phyloP scores from a whole-genome alignment of 2,797 vertebrate species.

The Pyrocephalus nanus region DNA sequence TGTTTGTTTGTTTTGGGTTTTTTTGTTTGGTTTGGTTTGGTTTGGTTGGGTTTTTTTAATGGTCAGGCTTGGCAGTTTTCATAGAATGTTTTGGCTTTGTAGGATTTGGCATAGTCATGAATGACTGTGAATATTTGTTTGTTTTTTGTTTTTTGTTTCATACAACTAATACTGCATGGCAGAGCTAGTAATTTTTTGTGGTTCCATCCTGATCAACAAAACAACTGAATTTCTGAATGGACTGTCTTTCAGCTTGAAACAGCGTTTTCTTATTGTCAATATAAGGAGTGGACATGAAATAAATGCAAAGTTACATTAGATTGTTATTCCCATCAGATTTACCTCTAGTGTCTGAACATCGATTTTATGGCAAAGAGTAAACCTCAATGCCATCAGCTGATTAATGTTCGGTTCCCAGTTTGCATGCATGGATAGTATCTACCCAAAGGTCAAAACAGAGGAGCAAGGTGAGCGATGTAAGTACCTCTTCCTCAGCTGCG shows the following conservation, averaged over 20 bases:
- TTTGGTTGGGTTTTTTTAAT: not conserved
- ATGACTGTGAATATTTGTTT: not conserved
- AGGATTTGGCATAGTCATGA: not conserved
- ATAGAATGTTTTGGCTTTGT: not conserved
- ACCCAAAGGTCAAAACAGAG: not conserved
- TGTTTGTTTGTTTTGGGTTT: too few relatives aligned
- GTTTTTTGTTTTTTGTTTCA: not conserved
- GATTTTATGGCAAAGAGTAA: slow-evolving; percentile 13
- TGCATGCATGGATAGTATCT: not conserved
- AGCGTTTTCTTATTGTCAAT: not conserved
- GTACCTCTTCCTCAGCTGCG: not conserved
- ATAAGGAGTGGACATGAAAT: not conserved
- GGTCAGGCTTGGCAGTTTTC: not conserved
- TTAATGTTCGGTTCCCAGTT: not conserved
- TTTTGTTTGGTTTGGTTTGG: not conserved
- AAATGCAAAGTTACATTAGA: not conserved
- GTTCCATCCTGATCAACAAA: not conserved
- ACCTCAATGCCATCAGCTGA: not conserved
- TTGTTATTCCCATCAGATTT: slow-evolving; percentile 33
- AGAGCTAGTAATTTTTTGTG: not conserved
- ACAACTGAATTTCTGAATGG: not conserved
- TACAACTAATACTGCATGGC: not conserved
- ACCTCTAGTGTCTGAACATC: not conserved
- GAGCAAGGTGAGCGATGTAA: not conserved
- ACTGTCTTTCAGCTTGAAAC: not conserved